phyloP scores from a whole-genome alignment of 2,797 vertebrate genomes.

The Scomberomorus guttatus region DNA sequence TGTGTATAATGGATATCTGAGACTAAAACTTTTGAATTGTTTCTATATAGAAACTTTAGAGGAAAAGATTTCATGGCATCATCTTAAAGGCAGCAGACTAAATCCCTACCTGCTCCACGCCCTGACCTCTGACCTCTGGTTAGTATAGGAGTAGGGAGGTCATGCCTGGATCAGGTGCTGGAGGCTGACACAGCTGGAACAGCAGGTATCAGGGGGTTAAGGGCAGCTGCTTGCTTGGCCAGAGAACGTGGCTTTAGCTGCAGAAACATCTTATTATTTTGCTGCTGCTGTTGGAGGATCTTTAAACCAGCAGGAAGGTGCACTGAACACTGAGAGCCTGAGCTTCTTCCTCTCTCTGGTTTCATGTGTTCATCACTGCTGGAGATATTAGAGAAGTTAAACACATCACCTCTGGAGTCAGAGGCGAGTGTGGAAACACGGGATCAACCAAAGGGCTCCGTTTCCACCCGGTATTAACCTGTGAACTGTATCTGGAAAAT shows the following conservation, averaged over 20 bases:
- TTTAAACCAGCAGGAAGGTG: neutral
- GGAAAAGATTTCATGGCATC: neutral
- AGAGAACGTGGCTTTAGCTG: neutral
- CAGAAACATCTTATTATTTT: neutral
- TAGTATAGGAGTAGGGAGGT: neutral
- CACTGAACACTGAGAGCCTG: neutral
- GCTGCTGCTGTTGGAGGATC: neutral
- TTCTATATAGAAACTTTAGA: slow-evolving; percentile 26
- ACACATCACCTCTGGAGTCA: neutral
- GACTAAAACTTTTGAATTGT: slow-evolving; percentile 9
- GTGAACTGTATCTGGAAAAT: too few relatives aligned
- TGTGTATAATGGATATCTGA: neutral
- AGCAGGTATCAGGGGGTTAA: neutral
- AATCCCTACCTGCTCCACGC: neutral
- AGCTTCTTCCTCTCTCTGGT: neutral
- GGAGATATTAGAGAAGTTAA: neutral
- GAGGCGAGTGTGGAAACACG: too few relatives aligned
- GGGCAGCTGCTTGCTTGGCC: neutral
- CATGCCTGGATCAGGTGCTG: neutral
- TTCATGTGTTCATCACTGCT: neutral
- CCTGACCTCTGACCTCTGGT: slow-evolving; percentile 18
- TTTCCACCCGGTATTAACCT: too few relatives aligned
- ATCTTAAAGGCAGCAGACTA: neutral
- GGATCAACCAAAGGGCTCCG: too few relatives aligned
- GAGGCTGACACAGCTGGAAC: slow-evolving; percentile 3